Base-by-base conservation (phyloP, 2,888 invertebrate genomes). In the Hydraecia micacea region DNA sequence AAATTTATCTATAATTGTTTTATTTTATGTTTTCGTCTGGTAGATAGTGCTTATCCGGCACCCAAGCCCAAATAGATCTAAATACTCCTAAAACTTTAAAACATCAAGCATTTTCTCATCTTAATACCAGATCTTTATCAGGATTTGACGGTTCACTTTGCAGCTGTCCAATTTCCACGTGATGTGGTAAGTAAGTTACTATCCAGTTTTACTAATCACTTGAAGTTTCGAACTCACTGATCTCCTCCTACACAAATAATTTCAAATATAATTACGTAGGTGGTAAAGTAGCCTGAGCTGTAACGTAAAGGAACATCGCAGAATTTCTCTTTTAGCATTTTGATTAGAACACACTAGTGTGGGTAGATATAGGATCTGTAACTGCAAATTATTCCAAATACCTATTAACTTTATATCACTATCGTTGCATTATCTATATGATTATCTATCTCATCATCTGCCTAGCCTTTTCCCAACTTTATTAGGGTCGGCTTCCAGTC, bases 191-290 rank as follows among this genome's bases (percentile, higher is more conserved):
- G 36, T 42, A 36, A 25, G 25, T 21, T 18, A 3, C 11, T 71
- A n/a, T 79, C 36, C 55, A 32, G 42, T 46, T 63, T 36, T n/a
- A 74, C 28, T 28, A 25, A 55, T 74, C 21, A 39, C 4, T 46
- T 62, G 39, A 25, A 73, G 5, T n/a, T 63, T n/a, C 1, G 3
- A 32, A 32, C 7, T 21, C n/a, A 74, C 49, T 39, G 15, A 65
- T 15, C 21, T 58, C 63, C 55, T 63, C 74, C 81, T n/a, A 81
- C 79, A 0, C 63, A 65, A 79, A 80, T 73, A n/a, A 80, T 80
- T 80, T 73, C 21, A 73, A 46, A 80, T 73, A 55, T 73, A 79
- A 80, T 73, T 36, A 73, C 52, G 80, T 80, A 28, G 73, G 81
- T 28, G 80, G 32, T 4, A 79, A 71, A 70, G 49, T 62, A 52